Percentiles rank a stretch among this genome's conserved stretches.
Conservation (phyloP, 2,888 invertebrate genomes). For the Sturmia bella region DNA sequence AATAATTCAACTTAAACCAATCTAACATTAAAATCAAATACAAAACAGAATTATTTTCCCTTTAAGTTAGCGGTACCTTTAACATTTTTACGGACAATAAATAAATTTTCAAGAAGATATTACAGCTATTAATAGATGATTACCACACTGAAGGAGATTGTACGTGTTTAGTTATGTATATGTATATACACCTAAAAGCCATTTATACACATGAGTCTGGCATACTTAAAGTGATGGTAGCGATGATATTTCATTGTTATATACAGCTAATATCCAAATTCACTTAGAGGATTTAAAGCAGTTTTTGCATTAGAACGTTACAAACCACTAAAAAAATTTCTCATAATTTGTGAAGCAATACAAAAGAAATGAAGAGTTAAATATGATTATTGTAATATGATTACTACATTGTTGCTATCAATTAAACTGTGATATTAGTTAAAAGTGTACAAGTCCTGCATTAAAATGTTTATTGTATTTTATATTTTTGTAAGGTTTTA, state of each 20-base stretch:
- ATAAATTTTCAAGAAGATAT: constrained; percentile 68
- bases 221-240: constrained; percentile 7
- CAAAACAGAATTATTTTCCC: not conserved
- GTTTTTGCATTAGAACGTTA: constrained; percentile 21
- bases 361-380: constrained; percentile 6
- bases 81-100: constrained; percentile 50
- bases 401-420: no score
- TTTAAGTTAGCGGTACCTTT: constrained; percentile 64
- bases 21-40: not conserved
- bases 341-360: constrained; percentile 65
- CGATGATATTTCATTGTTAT: constrained; percentile 19
- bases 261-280: no score
- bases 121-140: constrained; percentile 67
- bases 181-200: constrained; percentile 12
- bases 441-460: no score
- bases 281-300: no score
- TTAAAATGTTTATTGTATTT: no score
- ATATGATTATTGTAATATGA: constrained; percentile 30
- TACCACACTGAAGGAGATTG: constrained; percentile 65
- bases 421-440: no score
- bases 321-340: constrained; percentile 37
- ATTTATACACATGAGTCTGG: constrained; percentile 29
- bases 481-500: no score
- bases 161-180: constrained; percentile 10
- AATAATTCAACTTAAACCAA: not conserved